Evolutionary conservation across 2,113 vertebrate species (phyloP).

Genomic region (Tonatia bakeri): DNA sequence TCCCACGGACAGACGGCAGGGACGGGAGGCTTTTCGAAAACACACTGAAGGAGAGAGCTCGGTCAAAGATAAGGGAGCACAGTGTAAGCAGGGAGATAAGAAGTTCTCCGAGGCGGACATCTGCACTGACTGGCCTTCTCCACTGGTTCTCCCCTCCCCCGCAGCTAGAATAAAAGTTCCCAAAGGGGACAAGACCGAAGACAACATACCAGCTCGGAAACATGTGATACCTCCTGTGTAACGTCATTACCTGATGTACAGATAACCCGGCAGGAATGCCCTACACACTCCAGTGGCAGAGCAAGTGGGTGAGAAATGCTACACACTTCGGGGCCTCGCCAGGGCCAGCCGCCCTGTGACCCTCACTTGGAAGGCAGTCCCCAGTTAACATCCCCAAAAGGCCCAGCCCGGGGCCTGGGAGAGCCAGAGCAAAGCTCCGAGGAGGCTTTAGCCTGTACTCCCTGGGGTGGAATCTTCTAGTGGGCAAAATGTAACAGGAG

Average conservation of each 20-base stretch:
- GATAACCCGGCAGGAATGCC: neutral
- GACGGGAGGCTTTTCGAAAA: neutral
- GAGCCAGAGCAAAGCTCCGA: neutral
- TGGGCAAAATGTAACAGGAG: neutral
- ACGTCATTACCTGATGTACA: neutral
- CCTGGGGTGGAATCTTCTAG: neutral
- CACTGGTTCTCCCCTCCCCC: neutral
- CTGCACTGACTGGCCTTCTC: neutral
- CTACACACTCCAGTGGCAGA: accelerated
- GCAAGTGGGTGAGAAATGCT: neutral
- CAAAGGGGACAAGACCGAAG: neutral
- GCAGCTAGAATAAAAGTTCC: neutral
- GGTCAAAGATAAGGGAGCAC: neutral
- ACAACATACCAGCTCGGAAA: neutral
- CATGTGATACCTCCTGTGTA: neutral
- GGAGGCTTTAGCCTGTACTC: neutral
- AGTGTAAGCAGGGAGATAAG: neutral
- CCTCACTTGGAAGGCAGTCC: neutral
- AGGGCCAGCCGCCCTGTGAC: neutral
- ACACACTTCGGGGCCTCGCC: neutral
- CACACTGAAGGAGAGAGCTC: neutral
- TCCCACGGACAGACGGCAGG: neutral
- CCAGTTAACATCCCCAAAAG: neutral
- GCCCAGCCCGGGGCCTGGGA: neutral
- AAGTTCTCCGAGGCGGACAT: neutral